phyloP scores from a whole-genome alignment of 2,888 invertebrate genomes.

The Drosophila subsilvestris region DNA sequence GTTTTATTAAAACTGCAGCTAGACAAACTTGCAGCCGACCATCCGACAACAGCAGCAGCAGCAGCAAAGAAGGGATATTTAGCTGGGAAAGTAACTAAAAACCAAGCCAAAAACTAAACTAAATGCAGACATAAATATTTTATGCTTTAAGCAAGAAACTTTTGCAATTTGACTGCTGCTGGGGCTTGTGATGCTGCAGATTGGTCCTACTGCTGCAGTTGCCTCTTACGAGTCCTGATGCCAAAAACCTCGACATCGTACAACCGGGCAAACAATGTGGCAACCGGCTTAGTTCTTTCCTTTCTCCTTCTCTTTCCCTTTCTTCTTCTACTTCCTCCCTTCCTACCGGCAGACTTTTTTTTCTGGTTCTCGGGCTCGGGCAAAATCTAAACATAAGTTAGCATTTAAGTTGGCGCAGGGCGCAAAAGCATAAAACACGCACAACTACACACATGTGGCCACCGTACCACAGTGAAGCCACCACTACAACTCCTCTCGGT shows the following conservation, averaged over 20 bases:
- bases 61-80: constrained; percentile 47
- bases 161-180: constrained; percentile 75
- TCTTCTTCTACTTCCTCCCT: constrained; percentile 14
- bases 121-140: constrained; percentile 78
- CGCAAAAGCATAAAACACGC: constrained; percentile 74
- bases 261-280: constrained; percentile 57
- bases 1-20: constrained; percentile 65
- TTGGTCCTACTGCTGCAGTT: constrained; percentile 36
- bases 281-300: constrained; percentile 54
- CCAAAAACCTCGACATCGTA: constrained; percentile 59
- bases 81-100: constrained; percentile 63
- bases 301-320: constrained; percentile 18
- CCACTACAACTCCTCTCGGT: background rate
- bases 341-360: constrained; percentile 18
- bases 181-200: constrained; percentile 33
- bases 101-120: constrained; percentile 67
- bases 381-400: constrained; percentile 76
- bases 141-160: constrained; percentile 77
- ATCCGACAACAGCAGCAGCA: constrained; percentile 3
- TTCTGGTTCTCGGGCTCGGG: constrained; percentile 50
- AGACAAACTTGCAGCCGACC: constrained; percentile 59
- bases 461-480: constrained; percentile 27
- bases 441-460: constrained; percentile 55
- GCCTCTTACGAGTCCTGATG: constrained; percentile 54
- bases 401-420: constrained; percentile 75